Percentiles rank a stretch among this genome's conserved stretches.
phyloP scores from a whole-genome alignment of 2,888 invertebrate genomes.

The Aphrophora alni region DNA sequence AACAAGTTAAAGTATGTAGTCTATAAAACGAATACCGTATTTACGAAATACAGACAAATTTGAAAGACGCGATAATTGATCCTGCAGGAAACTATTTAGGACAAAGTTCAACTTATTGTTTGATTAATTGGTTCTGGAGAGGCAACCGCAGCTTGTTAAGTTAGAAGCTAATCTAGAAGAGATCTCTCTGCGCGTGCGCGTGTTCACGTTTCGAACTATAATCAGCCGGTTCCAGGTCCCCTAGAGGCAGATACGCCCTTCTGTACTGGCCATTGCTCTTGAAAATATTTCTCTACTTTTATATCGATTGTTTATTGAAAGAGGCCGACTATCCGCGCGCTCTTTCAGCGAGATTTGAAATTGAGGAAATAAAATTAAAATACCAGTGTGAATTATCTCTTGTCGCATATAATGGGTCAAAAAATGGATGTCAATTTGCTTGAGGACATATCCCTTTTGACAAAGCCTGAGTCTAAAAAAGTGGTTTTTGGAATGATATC shows the following conservation, averaged over 20 bases:
- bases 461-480: too few relatives aligned
- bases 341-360: neutral
- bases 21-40: too few relatives aligned
- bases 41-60: too few relatives aligned
- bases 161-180: neutral
- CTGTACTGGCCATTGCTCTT: neutral
- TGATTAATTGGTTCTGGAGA: neutral
- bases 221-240: neutral
- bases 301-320: constrained; percentile 6
- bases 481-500: too few relatives aligned
- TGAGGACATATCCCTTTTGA: too few relatives aligned
- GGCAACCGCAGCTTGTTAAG: neutral
- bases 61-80: too few relatives aligned
- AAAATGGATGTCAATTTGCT: too few relatives aligned
- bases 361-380: neutral
- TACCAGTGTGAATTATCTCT: too few relatives aligned
- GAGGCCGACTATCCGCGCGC: neutral
- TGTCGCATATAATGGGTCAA: too few relatives aligned
- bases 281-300: neutral
- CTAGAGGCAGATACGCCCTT: neutral
- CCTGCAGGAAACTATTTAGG: neutral
- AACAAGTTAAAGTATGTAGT: too few relatives aligned
- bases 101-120: neutral
- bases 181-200: neutral
- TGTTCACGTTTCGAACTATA: neutral